Base-by-base conservation (phyloP, 2,888 invertebrate species). In the Strigamia crassipes region DNA sequence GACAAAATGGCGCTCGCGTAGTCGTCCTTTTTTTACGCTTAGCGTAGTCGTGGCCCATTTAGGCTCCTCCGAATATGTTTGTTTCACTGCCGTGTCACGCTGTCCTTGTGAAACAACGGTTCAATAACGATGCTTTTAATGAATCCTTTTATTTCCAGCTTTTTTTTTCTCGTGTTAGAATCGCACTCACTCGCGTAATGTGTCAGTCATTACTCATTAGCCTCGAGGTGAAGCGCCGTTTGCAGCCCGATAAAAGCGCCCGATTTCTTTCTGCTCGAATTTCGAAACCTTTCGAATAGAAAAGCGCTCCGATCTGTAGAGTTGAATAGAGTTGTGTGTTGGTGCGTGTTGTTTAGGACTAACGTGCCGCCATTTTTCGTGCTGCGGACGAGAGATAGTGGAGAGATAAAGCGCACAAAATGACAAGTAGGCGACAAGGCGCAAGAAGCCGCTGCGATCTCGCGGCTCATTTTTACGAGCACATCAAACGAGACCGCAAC, bases 181-280 rank as follows among this genome's bases (percentile, higher is more conserved):
- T 51, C 51, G 18, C 51, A 51, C 51, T 51, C 51, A 51, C 51
- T 51, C 18, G 51, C 51, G 51, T 51, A 51, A 51, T 51, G 51
- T 51, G 51, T n/a, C 51, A 51, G 51, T 51, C 51, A 51, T 51
- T 51, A 51, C n/a, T n/a, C n/a, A n/a, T n/a, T n/a, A n/a, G 51
- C 51, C 51, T n/a, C n/a, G n/a, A 51, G 51, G n/a, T 4, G n/a
- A 15, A 51, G 8, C 51, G 51, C 51, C 18, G 42, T 46, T 46
- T 46, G 42, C 42, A 3, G 2, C 13, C 13, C 42, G 42, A 51
- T 51, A 51, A 51, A 51, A 51, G n/a, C 51, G n/a, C n/a, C n/a
- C n/a, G n/a, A n/a, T n/a, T n/a, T n/a, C n/a, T n/a, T n/a, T n/a
- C n/a, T n/a, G n/a, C n/a, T n/a, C n/a, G n/a, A n/a, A n/a, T n/a